Evolutionary conservation across 2,113 vertebrate genomes (phyloP).

Genomic region (Saguinus midas): DNA sequence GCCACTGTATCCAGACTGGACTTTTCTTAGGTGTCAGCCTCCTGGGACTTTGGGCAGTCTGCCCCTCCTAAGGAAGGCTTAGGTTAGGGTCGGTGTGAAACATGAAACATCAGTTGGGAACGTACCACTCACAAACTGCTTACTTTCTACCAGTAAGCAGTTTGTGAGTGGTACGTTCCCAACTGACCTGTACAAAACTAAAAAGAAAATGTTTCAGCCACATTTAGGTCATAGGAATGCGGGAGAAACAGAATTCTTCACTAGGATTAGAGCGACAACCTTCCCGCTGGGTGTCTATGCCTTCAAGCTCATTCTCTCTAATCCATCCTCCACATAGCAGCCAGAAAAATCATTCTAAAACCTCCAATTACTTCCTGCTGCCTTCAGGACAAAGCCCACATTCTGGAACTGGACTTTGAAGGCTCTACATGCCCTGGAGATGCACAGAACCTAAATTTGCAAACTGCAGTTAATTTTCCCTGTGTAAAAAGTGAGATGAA

Average conservation of each 20-base stretch:
- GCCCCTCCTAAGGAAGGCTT: neutral
- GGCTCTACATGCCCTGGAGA: neutral
- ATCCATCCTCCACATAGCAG: neutral
- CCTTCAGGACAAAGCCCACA: neutral
- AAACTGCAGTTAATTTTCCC: neutral
- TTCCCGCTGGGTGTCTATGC: neutral
- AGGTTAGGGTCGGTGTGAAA: neutral
- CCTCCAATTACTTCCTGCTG: neutral
- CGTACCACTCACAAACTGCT: too few species aligned
- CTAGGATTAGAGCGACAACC: neutral
- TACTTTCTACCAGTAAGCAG: neutral
- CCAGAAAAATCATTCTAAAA: neutral
- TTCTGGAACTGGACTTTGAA: neutral
- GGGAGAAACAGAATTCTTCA: neutral
- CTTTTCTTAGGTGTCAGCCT: neutral
- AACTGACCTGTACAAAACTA: neutral
- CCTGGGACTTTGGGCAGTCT: neutral
- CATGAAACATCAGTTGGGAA: too few species aligned
- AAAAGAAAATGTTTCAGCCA: neutral
- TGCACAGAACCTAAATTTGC: neutral
- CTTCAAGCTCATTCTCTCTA: neutral
- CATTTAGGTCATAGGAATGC: neutral
- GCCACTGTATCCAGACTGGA: accelerated
- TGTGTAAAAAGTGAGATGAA: neutral
- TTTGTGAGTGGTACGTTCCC: neutral